A percentile compares a stretch with the other conserved stretches of the same genome.
These are phyloP conservation scores for Oryctes rhinoceros DNA, from an alignment of 1,140 invertebrate genomes.

Conservation along the genomic window DNA sequence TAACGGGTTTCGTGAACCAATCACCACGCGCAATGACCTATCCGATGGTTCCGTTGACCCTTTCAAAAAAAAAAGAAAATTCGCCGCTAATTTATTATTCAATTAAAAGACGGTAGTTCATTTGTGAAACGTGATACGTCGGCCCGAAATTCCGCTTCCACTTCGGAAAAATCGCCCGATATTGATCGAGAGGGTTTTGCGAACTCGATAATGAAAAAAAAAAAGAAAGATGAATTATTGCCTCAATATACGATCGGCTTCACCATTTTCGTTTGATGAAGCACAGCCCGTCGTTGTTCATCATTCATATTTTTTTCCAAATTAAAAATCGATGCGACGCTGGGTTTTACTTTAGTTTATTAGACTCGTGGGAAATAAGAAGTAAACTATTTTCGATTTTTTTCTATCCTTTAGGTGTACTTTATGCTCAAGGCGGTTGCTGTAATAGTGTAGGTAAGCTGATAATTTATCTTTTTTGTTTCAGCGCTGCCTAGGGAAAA, in stretches of 20 bases:
- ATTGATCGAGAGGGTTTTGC: conserved; percentile 11
- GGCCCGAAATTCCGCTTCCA: background rate
- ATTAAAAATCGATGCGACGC: conserved; percentile 7
- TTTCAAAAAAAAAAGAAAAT: background rate
- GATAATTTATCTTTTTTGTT: conserved; percentile 12
- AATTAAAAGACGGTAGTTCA: conserved; percentile 35
- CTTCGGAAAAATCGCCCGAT: conserved; percentile 1
- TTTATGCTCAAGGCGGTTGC: background rate
- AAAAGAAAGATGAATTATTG: conserved; percentile 33
- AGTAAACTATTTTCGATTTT: background rate
- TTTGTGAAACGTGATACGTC: conserved; percentile 34
- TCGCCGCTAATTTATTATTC: conserved; percentile 21
- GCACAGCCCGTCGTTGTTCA: background rate
- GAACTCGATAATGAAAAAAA: conserved; percentile 28
- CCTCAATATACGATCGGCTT: background rate
- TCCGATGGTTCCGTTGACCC: too few species aligned
- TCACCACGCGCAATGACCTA: too few species aligned
- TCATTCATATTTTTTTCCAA: background rate
- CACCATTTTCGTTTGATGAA: background rate
- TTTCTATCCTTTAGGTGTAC: background rate
- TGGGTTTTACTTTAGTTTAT: background rate
- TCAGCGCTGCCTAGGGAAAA: conserved; percentile 20
- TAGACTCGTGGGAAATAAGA: background rate
- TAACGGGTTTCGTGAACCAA: background rate
- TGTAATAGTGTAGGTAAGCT: background rate